These are phyloP conservation scores for Spilosoma lubricipeda DNA, from an alignment of 2,888 invertebrate genomes.

Conservation along the genomic window DNA sequence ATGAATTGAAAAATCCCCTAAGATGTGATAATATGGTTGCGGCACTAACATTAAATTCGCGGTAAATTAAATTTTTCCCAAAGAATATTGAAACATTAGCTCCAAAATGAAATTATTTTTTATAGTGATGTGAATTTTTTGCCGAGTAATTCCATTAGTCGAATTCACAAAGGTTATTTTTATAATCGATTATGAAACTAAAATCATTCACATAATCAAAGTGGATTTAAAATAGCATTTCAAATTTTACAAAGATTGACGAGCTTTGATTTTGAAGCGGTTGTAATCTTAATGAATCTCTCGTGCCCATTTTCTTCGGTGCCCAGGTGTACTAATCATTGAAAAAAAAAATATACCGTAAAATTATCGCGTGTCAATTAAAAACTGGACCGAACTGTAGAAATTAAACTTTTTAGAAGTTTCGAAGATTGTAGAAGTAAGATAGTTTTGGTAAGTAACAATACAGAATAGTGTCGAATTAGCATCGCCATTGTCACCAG, in stretches of 20 bases:
- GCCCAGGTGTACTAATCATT: conserved; percentile 36
- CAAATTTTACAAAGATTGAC: conserved; percentile 12
- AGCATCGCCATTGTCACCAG: conserved; percentile 45
- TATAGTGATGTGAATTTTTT: conserved; percentile 6
- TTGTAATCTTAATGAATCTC: conserved; percentile 24
- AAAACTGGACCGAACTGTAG: conserved; percentile 19
- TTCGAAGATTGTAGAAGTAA: conserved; percentile 41
- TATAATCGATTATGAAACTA: conserved; percentile 13
- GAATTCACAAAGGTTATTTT: conserved; percentile 24
- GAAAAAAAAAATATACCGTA: conserved; percentile 26
- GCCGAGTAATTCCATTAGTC: conserved; percentile 20
- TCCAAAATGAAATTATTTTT: conserved; percentile 11
- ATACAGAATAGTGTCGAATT: background rate
- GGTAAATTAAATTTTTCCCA: conserved; percentile 63
- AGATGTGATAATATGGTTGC: conserved; percentile 63
- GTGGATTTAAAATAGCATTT: conserved; percentile 20
- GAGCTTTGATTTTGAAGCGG: conserved; percentile 24
- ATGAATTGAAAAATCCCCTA: conserved; percentile 66
- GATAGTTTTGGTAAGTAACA: background rate
- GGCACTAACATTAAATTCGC: conserved; percentile 62
- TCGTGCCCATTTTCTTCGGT: conserved; percentile 23
- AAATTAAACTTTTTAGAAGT: conserved; percentile 20
- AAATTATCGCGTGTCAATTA: conserved; percentile 24
- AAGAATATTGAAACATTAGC: conserved; percentile 44
- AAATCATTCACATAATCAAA: conserved; percentile 9